A percentile compares a stretch with the other conserved stretches of the same genome.
Evolutionary conservation across 2,888 invertebrate genomes (phyloP).

Genomic region (Sesia apiformis): DNA sequence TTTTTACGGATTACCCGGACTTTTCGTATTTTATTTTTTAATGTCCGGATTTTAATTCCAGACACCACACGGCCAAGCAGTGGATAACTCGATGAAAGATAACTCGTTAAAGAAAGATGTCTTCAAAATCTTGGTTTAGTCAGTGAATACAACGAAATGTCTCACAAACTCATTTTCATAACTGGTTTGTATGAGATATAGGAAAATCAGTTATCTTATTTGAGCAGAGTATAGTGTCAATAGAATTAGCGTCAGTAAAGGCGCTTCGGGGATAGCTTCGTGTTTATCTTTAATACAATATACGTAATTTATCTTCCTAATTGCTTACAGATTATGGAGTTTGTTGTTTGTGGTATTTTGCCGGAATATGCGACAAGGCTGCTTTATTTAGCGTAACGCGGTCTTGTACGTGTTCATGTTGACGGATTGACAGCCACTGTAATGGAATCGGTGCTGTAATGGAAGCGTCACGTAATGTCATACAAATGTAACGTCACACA

Average conservation of each 20-base stretch:
- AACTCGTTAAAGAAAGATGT: too few relatives aligned
- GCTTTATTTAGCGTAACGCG: background rate
- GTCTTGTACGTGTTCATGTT: background rate
- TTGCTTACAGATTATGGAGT: background rate
- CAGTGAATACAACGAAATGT: background rate
- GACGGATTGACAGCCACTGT: too few relatives aligned
- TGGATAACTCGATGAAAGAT: too few relatives aligned
- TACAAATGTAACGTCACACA: too few relatives aligned
- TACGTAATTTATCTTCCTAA: background rate
- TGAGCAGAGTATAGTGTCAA: conserved; percentile 21
- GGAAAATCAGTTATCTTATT: conserved; percentile 24
- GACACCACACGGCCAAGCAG: too few relatives aligned
- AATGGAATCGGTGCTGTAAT: too few relatives aligned
- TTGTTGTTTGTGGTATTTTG: background rate
- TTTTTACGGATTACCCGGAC: too few relatives aligned
- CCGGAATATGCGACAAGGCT: background rate
- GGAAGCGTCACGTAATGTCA: too few relatives aligned
- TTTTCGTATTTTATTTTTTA: too few relatives aligned
- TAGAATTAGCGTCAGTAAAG: conserved; percentile 14
- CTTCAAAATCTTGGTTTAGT: too few relatives aligned
- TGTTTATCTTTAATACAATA: background rate
- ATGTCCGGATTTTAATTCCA: too few relatives aligned
- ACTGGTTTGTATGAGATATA: conserved; percentile 13
- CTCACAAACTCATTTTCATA: background rate
- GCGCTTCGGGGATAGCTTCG: too few relatives aligned